These are phyloP conservation scores for Stenodera caucasica DNA, from an alignment of 2,888 invertebrate species.

Conservation along the genomic window DNA sequence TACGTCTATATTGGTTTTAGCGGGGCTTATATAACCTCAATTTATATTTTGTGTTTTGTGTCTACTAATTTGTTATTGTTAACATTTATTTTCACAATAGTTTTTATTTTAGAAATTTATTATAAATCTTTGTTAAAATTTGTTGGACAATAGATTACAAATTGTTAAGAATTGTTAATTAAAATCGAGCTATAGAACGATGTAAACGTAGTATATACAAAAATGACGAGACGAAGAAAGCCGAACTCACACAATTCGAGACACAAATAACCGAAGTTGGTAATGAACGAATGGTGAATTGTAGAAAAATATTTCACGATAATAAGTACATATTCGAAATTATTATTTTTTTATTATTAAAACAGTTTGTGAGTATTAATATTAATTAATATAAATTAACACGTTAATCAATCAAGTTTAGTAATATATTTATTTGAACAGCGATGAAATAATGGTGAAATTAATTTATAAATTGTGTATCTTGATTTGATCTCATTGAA, in stretches of 20 bases:
- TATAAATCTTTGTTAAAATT: too few relatives aligned
- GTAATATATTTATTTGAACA: background rate
- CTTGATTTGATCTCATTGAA: constrained; percentile 4
- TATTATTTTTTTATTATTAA: background rate
- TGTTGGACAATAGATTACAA: too few relatives aligned
- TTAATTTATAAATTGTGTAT: constrained; percentile 3
- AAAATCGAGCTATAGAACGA: too few relatives aligned
- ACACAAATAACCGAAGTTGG: background rate
- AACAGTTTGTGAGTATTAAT: background rate
- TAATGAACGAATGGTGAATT: constrained; percentile 5
- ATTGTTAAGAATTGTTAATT: too few relatives aligned
- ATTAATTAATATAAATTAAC: background rate
- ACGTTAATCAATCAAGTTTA: background rate
- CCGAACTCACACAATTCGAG: background rate
- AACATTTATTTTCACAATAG: too few relatives aligned
- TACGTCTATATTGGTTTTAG: too few relatives aligned
- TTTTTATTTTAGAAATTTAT: too few relatives aligned
- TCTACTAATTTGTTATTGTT: too few relatives aligned
- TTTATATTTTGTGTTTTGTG: too few relatives aligned
- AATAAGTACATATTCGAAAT: background rate
- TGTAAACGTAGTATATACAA: too few relatives aligned
- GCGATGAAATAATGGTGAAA: background rate
- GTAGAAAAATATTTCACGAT: background rate
- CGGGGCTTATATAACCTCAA: too few relatives aligned
- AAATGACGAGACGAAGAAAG: background rate